Conservation (phyloP, 2,888 invertebrate species). For the Aphodius sticticus region DNA sequence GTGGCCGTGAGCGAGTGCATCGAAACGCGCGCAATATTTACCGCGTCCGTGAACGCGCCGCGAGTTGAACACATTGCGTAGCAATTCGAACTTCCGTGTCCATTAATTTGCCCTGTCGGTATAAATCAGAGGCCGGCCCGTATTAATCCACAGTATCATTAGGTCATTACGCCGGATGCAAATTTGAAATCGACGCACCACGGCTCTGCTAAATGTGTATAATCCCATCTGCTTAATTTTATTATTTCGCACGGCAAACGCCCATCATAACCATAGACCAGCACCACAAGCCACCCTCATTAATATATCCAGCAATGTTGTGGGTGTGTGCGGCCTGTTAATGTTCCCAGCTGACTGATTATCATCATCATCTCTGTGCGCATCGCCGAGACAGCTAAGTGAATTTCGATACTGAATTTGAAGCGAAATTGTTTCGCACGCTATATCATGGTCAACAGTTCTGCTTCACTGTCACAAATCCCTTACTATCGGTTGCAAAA, state of each 20-base stretch:
- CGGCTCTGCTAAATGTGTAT: not conserved
- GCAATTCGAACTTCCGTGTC: not conserved
- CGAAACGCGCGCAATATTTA: slow-evolving; percentile 4
- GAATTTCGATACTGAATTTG: not conserved
- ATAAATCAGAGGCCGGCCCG: not conserved
- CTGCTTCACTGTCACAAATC: too few relatives aligned
- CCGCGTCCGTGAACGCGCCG: not conserved
- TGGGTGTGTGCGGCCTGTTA: not conserved
- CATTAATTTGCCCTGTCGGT: not conserved
- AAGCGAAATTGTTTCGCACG: not conserved
- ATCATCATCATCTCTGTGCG: not conserved
- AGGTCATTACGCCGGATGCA: slow-evolving; percentile 4
- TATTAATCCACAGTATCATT: not conserved
- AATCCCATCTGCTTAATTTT: not conserved
- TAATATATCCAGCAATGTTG: not conserved
- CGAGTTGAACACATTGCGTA: not conserved
- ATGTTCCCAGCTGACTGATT: not conserved
- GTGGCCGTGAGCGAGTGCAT: not conserved
- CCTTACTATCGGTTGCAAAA: too few relatives aligned
- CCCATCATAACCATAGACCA: not conserved
- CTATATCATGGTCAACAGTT: too few relatives aligned
- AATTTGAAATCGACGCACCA: slow-evolving; percentile 4
- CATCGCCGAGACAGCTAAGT: not conserved
- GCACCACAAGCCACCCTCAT: not conserved
- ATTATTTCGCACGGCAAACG: not conserved